phyloP scores from a whole-genome alignment of 2,797 vertebrate genomes.

The Lacerta bilineata region DNA sequence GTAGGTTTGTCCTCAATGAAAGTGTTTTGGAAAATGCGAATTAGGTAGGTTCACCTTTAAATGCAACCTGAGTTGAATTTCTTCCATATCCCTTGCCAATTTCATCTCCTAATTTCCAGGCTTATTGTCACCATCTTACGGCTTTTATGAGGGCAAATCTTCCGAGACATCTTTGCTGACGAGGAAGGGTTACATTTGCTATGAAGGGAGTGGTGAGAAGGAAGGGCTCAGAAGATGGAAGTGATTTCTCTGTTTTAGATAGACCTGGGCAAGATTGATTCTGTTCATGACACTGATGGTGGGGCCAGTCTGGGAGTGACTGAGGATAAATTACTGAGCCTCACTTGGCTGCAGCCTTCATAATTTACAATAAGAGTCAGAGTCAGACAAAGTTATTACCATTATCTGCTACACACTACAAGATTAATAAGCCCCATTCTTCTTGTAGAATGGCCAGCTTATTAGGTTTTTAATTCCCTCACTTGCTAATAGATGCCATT shows the following conservation, averaged over 20 bases:
- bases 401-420: slow-evolving; percentile 36
- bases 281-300: slow-evolving; percentile 5
- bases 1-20: too few relatives aligned
- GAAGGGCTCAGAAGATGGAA: not conserved
- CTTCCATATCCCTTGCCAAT: not conserved
- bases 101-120: not conserved
- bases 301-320: slow-evolving; percentile 3
- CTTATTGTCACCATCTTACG: not conserved
- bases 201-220: too few relatives aligned
- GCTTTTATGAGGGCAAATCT: not conserved
- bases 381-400: slow-evolving; percentile 49
- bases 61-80: not conserved
- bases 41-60: too few relatives aligned
- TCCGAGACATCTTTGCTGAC: not conserved
- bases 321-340: slow-evolving; percentile 41
- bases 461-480: slow-evolving; percentile 38
- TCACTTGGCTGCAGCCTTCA: slow-evolving; percentile 23
- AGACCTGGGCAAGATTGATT: slow-evolving; percentile 15
- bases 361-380: slow-evolving; percentile 42
- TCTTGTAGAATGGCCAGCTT: slow-evolving; percentile 24
- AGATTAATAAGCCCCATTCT: slow-evolving; percentile 40
- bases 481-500: slow-evolving; percentile 22
- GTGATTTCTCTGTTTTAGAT: not conserved
- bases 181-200: not conserved
- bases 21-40: too few relatives aligned